Evolutionary conservation across 1,140 invertebrate species (phyloP), one percentile per base, ranked within the genome.

Genomic region (Aphaenogaster ashmeadi): DNA sequence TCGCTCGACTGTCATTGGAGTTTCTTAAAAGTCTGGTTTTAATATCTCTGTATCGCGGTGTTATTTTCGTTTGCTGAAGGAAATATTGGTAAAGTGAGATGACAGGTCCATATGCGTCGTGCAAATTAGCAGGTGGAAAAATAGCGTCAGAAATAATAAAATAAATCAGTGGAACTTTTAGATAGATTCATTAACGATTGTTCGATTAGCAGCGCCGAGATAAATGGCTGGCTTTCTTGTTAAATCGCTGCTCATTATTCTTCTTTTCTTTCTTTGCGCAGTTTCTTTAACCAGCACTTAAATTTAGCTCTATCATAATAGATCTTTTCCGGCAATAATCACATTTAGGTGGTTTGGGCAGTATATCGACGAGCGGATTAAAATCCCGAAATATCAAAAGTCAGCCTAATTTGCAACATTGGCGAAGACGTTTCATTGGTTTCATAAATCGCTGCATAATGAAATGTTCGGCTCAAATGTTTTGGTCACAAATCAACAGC

Each of bases 401-500:
- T 36, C 67, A 58, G 3, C 21, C 69, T 74, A 47, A 74, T 74
- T 83, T 15, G 41, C 67, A 33, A 83, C 4, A 41, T 44, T 60
- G 9, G 18, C n/a, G 27, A 62, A 21, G 54, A 75, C 54, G n/a
- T 74, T 75, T 75, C 69, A 33, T 71, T 69, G 54, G 41, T 75
- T 38, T 74, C 69, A 50, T 75, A 84, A 84, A 44, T 84, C 33
- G 69, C 80, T 13, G 38, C 66, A 56, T 58, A 62, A 84, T 75
- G 80, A 84, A 84, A 74, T 33, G n/a, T 62, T 72, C 50, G 33
- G 67, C 80, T 60, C 38, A 13, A 27, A 27, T 18, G 47, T 74
- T 74, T 74, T 33, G 80, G 38, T 84, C 41, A 38, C 80, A 84
- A 84, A 84, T 84, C 80, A 72, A 69, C 38, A 15, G 41, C n/a